Conservation (phyloP, 2,797 vertebrate species). For the Knipowitschia caucasica region DNA sequence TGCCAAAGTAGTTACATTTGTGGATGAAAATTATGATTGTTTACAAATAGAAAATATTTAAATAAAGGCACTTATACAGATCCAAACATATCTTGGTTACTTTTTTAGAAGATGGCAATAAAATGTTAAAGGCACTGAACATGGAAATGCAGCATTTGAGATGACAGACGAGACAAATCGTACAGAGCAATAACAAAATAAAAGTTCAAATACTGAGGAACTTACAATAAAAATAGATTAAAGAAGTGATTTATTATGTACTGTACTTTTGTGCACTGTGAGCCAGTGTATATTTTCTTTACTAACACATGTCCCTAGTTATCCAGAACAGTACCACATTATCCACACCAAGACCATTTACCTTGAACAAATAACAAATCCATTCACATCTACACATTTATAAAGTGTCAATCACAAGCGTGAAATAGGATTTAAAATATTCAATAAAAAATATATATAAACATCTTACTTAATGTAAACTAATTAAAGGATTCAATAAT, state of each 20-base stretch:
- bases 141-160: slow-evolving; percentile 7
- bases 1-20: slow-evolving; percentile 45
- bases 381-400: slow-evolving; percentile 13
- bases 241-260: no score
- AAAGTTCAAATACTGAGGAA: slow-evolving; percentile 17
- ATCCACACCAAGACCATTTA: neutral
- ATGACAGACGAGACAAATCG: neutral
- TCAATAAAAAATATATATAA: slow-evolving; percentile 22
- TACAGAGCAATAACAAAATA: slow-evolving; percentile 3
- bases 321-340: neutral
- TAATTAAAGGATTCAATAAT: slow-evolving; percentile 9
- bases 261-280: slow-evolving; percentile 10
- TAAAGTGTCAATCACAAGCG: slow-evolving; percentile 35
- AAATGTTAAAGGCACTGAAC: slow-evolving; percentile 39
- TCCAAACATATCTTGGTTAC: slow-evolving; percentile 25
- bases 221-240: neutral
- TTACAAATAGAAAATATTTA: slow-evolving; percentile 34
- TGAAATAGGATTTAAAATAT: slow-evolving; percentile 29
- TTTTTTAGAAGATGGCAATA: slow-evolving; percentile 18
- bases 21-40: slow-evolving; percentile 36
- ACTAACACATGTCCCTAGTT: slow-evolving; percentile 15
- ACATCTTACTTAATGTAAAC: slow-evolving; percentile 18
- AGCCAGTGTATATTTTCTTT: slow-evolving; percentile 20
- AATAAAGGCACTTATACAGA: slow-evolving; percentile 57
- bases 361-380: slow-evolving; percentile 26